phyloP scores from a whole-genome alignment of 2,113 vertebrate species.

The Psammodynastes pulverulentus region DNA sequence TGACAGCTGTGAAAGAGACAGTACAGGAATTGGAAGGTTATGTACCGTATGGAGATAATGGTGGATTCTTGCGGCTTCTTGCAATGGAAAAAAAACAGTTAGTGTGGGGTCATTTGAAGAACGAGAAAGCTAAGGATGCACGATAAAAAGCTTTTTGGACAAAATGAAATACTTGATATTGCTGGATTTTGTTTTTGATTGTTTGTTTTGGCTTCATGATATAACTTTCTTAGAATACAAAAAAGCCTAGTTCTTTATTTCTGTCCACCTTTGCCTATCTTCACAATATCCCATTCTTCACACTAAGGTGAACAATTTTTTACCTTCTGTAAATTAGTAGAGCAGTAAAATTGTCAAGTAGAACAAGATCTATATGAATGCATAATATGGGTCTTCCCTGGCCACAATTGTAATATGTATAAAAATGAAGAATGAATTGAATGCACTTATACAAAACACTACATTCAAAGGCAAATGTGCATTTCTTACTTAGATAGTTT shows the following conservation, averaged over 20 bases:
- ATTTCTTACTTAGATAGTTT: neutral
- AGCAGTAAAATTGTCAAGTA: neutral
- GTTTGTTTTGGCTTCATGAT: neutral
- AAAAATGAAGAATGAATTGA: neutral
- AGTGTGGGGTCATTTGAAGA: neutral
- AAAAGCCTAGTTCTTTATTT: neutral
- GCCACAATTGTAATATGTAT: neutral
- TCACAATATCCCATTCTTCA: neutral
- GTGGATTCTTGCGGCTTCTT: neutral
- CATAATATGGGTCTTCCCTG: neutral
- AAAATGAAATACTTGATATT: neutral
- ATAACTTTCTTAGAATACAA: neutral
- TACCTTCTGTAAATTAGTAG: conserved; percentile 4
- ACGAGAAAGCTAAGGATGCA: neutral
- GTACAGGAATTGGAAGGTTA: neutral
- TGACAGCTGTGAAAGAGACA: neutral
- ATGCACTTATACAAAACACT: neutral
- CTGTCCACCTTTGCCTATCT: neutral
- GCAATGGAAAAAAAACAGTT: neutral
- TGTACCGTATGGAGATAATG: neutral
- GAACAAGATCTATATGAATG: neutral
- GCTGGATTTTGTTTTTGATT: neutral
- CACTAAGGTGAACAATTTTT: neutral
- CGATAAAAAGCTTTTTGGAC: neutral
- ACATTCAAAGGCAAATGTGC: neutral